Conservation (phyloP, 2,797 vertebrate species). For the Menidia menidia region DNA sequence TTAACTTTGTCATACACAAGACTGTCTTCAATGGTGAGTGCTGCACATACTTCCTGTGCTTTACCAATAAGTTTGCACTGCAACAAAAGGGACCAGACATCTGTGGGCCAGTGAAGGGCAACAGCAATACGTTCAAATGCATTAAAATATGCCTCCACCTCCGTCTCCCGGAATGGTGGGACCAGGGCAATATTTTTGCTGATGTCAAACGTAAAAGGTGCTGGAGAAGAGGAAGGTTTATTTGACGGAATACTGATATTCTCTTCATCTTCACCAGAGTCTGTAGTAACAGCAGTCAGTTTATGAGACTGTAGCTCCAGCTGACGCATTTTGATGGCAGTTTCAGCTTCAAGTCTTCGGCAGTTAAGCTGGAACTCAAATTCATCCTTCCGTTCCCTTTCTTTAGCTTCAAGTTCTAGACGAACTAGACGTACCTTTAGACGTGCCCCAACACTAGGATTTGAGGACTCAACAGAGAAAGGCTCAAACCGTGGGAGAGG, state of each 20-base stretch:
- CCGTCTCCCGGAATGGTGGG: not conserved
- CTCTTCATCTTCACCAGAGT: no score
- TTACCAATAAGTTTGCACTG: no score
- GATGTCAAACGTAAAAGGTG: not conserved
- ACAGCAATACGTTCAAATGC: not conserved
- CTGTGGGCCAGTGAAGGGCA: no score
- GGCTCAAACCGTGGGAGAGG: not conserved
- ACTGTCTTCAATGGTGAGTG: no score
- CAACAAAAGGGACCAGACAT: no score
- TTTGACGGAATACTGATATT: no score
- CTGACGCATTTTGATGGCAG: accelerated
- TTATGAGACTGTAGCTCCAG: not conserved
- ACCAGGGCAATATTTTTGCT: not conserved
- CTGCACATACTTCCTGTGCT: no score
- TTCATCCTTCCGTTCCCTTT: not conserved
- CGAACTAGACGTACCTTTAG: accelerated
- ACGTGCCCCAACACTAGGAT: not conserved
- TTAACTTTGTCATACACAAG: no score
- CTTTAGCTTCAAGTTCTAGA: not conserved
- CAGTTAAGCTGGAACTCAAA: not conserved
- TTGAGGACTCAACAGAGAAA: not conserved
- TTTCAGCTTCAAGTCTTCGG: not conserved
- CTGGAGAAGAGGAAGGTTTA: no score
- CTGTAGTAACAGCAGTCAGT: not conserved
- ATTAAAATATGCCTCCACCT: not conserved